Percentiles rank a stretch among this genome's conserved stretches.
These are phyloP conservation scores for Archivesica marissinica DNA, from an alignment of 1,140 invertebrate species.

Conservation along the genomic window DNA sequence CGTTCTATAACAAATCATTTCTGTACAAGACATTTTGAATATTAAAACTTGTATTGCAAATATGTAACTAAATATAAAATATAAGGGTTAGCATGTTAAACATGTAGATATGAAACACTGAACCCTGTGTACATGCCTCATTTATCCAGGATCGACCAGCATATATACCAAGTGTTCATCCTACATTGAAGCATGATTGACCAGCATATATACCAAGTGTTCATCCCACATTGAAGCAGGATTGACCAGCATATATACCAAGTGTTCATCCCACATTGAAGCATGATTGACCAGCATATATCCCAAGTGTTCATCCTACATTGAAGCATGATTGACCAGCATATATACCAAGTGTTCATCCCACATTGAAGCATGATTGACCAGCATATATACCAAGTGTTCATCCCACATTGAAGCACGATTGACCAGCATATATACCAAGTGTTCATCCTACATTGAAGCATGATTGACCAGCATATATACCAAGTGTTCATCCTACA, in stretches of 20 bases:
- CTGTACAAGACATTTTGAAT: no score
- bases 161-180: background rate
- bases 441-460: background rate
- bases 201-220: background rate
- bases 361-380: constrained; percentile 18
- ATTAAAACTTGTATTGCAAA: no score
- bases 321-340: constrained; percentile 11
- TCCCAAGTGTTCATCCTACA: background rate
- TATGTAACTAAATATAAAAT: no score
- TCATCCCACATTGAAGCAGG: constrained; percentile 8
- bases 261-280: background rate
- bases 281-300: constrained; percentile 7
- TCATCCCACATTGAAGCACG: constrained; percentile 13
- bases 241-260: background rate
- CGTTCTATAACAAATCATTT: no score
- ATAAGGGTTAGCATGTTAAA: background rate
- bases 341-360: background rate
- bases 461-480: constrained; percentile 7
- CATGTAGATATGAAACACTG: background rate
- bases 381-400: background rate
- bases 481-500: background rate
- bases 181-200: constrained; percentile 15
- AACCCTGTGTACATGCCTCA: background rate
- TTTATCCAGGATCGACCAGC: background rate
- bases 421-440: background rate